phyloP scores from a whole-genome alignment of 2,113 vertebrate genomes.

The Choloepus hoffmanni region DNA sequence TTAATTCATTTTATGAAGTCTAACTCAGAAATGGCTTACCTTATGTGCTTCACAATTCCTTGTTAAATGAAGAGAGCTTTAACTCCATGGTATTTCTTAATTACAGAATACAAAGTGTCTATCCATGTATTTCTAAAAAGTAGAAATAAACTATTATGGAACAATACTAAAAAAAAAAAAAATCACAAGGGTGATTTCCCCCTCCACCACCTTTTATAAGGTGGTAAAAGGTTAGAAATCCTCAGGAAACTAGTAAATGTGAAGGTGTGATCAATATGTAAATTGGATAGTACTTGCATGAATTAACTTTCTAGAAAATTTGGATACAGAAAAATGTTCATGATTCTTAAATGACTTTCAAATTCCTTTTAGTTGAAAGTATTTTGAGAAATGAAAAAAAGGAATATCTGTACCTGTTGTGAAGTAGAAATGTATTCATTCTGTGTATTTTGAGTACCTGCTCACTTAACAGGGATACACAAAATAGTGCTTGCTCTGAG shows the following conservation, averaged over 20 bases:
- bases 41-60: slow-evolving; percentile 1
- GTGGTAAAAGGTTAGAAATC: background rate
- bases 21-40: slow-evolving; percentile 14
- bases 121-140: background rate
- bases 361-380: slow-evolving; percentile 13
- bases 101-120: background rate
- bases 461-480: background rate
- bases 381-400: slow-evolving; percentile 6
- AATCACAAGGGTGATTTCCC: background rate
- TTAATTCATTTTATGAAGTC: background rate
- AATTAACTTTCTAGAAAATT: slow-evolving; percentile 46
- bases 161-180: background rate
- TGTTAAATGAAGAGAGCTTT: background rate
- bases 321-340: background rate
- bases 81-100: background rate
- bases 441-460: background rate
- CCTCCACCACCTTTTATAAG: background rate
- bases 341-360: background rate
- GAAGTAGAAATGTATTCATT: background rate
- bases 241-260: slow-evolving; percentile 15
- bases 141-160: slow-evolving; percentile 28
- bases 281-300: background rate
- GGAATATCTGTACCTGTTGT: background rate
- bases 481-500: background rate
- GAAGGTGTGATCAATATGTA: background rate